Base-by-base conservation (phyloP, 2,888 invertebrate species). In the Geophilus truncorum region DNA sequence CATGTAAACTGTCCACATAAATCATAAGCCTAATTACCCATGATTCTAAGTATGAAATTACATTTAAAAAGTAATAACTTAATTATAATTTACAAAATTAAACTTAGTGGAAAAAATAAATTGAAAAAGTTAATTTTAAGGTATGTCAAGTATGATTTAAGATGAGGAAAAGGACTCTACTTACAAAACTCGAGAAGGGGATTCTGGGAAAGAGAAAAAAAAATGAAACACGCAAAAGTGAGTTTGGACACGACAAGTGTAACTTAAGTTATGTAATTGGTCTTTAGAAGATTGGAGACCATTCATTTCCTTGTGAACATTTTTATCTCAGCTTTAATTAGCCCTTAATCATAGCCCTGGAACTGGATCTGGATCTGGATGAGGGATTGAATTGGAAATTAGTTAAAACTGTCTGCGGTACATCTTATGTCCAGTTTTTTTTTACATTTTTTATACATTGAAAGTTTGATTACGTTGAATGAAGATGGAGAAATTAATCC, bases 231-330 rank as follows among this genome's bases (percentile, higher is more conserved):
- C 57, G 57, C 57, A 62, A 62, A 62, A 62, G 57, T 62, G 57
- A 62, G 57, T 62, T 62, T 18, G 57, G 23, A 62, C 57, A 62
- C 57, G 57, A 21, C 57, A 62, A 62, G 57, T 62, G 57, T 62
- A 62, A 62, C 57, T 62, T 62, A 62, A 62, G 57, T 62, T 62
- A 62, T 62, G 57, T 62, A 62, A 62, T 62, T 62, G 57, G 57
- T 62, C 57, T 62, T 62, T 62, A 62, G 57, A 62, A 62, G 7
- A 23, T 62, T 62, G 21, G 57, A 62, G 57, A 10, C 57, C 57
- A 62, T 62, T 62, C 57, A 62, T 62, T 62, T 62, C 57, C 57
- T 62, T 62, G 57, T 62, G 57, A 62, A 62, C 57, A 62, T 18
- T 62, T 62, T 62, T 62, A 62, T 23, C 57, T 62, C 2, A 10